phyloP scores from a whole-genome alignment of 2,113 vertebrate genomes.

The Lophotis ruficrista region DNA sequence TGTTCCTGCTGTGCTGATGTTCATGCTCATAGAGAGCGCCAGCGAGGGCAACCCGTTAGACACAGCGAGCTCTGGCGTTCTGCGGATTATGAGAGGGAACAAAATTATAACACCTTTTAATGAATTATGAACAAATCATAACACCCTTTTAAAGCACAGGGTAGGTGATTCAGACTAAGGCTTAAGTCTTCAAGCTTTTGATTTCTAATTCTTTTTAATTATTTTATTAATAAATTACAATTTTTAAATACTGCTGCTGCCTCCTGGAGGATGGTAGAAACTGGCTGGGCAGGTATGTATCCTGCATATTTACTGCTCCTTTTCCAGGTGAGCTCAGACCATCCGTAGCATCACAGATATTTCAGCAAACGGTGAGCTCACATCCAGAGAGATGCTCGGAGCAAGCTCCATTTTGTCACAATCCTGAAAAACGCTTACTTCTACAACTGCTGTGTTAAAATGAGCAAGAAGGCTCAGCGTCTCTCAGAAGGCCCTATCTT shows the following conservation, averaged over 20 bases:
- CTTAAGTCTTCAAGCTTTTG: not conserved
- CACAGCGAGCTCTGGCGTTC: not conserved
- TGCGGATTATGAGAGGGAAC: not conserved
- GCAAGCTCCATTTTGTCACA: conserved; percentile 11
- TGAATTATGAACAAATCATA: too few species aligned
- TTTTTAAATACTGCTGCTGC: not conserved
- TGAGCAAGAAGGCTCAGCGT: not conserved
- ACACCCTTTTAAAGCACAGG: not conserved
- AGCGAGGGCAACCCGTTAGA: not conserved
- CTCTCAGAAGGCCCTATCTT: not conserved
- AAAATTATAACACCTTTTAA: too few species aligned
- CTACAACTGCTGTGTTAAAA: not conserved
- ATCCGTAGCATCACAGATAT: not conserved
- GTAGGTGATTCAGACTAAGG: not conserved
- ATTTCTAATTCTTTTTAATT: not conserved
- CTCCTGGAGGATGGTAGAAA: not conserved
- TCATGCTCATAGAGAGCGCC: not conserved
- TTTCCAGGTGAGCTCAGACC: not conserved
- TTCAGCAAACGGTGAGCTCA: not conserved
- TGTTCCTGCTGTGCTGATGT: not conserved
- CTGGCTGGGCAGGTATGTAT: not conserved
- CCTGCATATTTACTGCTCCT: not conserved
- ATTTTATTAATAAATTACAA: not conserved
- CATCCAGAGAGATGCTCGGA: not conserved
- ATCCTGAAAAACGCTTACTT: not conserved